Conservation (phyloP, 2,888 invertebrate species). For the Chelonus formosanus region DNA sequence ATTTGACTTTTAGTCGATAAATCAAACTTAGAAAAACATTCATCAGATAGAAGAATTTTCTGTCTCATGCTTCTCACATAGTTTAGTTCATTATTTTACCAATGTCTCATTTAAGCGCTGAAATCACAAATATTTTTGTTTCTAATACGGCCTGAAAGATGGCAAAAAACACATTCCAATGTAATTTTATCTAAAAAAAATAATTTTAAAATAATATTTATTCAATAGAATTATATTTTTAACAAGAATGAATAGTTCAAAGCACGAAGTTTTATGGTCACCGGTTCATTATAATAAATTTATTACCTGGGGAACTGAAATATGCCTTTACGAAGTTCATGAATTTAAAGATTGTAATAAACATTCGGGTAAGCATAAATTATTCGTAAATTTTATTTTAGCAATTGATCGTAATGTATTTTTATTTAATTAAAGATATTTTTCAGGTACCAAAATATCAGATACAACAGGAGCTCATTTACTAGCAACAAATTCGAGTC, state of each 20-base stretch:
- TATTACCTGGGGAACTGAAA: slow-evolving; percentile 90
- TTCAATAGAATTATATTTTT: not conserved
- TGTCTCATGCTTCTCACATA: too few relatives aligned
- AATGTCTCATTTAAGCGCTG: too few relatives aligned
- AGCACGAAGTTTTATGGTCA: slow-evolving; percentile 88
- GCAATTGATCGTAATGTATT: slow-evolving; percentile 30
- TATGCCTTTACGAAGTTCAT: slow-evolving; percentile 84
- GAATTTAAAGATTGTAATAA: slow-evolving; percentile 69
- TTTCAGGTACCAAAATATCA: slow-evolving; percentile 74
- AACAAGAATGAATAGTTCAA: slow-evolving; percentile 68
- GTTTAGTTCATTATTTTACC: too few relatives aligned
- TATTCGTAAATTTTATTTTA: slow-evolving; percentile 52
- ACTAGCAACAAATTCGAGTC: slow-evolving; percentile 76
- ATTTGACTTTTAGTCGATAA: too few relatives aligned
- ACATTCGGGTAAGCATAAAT: slow-evolving; percentile 59
- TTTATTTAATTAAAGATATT: slow-evolving; percentile 28
- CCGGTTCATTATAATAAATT: slow-evolving; percentile 82
- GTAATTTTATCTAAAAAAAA: not conserved
- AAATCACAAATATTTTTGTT: too few relatives aligned
- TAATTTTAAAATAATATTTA: not conserved
- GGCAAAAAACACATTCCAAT: too few relatives aligned
- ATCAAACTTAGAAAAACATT: too few relatives aligned
- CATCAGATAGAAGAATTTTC: too few relatives aligned
- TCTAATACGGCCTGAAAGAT: too few relatives aligned
- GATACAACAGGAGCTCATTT: slow-evolving; percentile 75